Base-by-base conservation (phyloP, 2,888 invertebrate genomes). In the Mycalesis mineus region DNA sequence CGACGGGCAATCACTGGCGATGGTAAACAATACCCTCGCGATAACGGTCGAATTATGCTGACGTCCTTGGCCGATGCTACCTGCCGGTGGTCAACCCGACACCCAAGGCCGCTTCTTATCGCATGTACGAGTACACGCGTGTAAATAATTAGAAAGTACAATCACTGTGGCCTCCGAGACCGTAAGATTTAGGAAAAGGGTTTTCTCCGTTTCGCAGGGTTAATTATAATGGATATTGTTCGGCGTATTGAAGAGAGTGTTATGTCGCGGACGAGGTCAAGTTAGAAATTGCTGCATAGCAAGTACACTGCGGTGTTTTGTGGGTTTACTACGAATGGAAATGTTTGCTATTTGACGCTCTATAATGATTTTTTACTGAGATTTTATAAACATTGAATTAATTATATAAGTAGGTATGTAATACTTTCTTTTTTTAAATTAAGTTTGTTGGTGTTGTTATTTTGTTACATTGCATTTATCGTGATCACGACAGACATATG, bases 201-300 rank as follows among this genome's bases (percentile, higher is more conserved):
- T 8, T 74, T 11, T 77, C 70, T 64, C 42, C 48, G 66, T 51
- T 54, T 55, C 48, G 61, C 15, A 31, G 66, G 69, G 63, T 55
- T 62, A 63, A 65, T 56, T 41, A 54, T 75, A 70, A 71, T 75
- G 62, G 60, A 66, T 68, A 66, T 65, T 66, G 65, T 71, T 69
- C 60, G 70, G 61, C 75, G 80, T 76, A 77, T 79, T 77, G 77
- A 69, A 52, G 67, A 63, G 57, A 63, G 64, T 44, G 49, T 73
- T 69, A 70, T 73, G 72, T 72, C 71, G 71, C 69, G 67, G 62
- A 66, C 85, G 85, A 88, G 88, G 88, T 81, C 88, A 80, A 68
- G 76, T 81, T 75, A 81, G 73, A 81, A 82, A 83, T 85, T 84
- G 78, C 87, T 88, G 88, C 88, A 89, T 88, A 83, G 78, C 77